These are phyloP conservation scores for Periparus ater DNA, from an alignment of 2,797 vertebrate genomes.

Conservation along the genomic window DNA sequence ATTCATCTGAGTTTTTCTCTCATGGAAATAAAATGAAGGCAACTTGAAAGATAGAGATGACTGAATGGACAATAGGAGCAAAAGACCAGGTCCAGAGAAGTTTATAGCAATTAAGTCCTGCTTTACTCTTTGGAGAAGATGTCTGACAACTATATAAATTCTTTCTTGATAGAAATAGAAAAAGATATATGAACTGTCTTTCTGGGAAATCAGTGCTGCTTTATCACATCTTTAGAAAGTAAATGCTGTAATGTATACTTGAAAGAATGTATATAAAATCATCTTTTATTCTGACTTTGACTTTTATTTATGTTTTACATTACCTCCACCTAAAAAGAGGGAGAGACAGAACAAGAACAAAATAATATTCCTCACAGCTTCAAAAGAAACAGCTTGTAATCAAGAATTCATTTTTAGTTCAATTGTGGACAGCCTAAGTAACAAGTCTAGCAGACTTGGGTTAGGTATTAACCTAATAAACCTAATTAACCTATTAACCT, in stretches of 20 bases:
- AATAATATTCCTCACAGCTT: not conserved
- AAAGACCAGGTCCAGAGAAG: not conserved
- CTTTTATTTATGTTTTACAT: not conserved
- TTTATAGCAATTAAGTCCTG: not conserved
- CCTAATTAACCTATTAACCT: not conserved
- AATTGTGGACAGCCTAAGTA: not conserved
- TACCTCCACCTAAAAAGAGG: not conserved
- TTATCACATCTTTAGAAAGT: not conserved
- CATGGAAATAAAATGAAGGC: not conserved
- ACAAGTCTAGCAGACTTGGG: not conserved
- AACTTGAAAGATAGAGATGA: not conserved
- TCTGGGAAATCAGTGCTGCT: not conserved
- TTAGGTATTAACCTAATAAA: not conserved
- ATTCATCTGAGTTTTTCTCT: not conserved
- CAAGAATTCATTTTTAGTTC: not conserved
- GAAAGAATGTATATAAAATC: not conserved
- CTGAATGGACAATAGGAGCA: not conserved
- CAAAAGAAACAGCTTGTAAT: not conserved
- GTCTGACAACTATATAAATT: not conserved
- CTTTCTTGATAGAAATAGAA: not conserved
- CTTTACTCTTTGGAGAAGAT: not conserved
- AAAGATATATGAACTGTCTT: not conserved
- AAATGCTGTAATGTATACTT: not conserved
- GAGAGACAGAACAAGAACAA: not conserved
- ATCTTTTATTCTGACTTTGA: not conserved